Evolutionary conservation across 2,797 vertebrate genomes (phyloP), one percentile per base, ranked within the genome.

Genomic region (Aphelocoma californica): DNA sequence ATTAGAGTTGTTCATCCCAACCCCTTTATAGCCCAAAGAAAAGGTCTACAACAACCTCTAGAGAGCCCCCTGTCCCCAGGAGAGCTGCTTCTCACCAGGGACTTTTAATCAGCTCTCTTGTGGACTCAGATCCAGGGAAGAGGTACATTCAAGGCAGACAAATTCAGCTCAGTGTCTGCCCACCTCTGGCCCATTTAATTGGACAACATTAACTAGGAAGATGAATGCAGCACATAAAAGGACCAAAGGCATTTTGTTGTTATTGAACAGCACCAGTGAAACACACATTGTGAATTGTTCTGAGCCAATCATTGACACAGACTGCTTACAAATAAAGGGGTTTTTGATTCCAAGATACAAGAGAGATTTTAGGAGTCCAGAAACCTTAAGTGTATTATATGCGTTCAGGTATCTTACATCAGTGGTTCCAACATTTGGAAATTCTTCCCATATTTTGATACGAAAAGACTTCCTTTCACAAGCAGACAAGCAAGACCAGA

Each of bases 231-330:
- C 50, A 28, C 0, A 0, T 32, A 28, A 81, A 62, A 80, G 8
- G 48, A 47, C 17, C 2, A 2, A 73, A 82, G 36, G 34, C 10
- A n/a, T 66, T 48, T 85, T 53, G n/a, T 9, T 64, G 7, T 50
- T 67, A 10, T 23, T 6, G 19, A 89, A 9, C 34, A 28, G 12
- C 3, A 1, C 14, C 12, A 54, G 18, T 24, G 78, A 78, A 92
- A 61, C 6, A 36, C 0, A 0, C 14, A 29, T 1, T 10, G 23
- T 8, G 56, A 74, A 73, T 45, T 81, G 44, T 44, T 72, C 66
- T n/a, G 44, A 87, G 38, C 26, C 34, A 42, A 8, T 10, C 24
- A 19, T 0, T 60, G 26, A 16, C 13, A 24, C 2, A 56, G 2
- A 21, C 38, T 65, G 31, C 3, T 20, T 34, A 34, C 7, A 91